These are phyloP conservation scores for Acleris emargana DNA, from an alignment of 2,888 invertebrate species.

Conservation along the genomic window DNA sequence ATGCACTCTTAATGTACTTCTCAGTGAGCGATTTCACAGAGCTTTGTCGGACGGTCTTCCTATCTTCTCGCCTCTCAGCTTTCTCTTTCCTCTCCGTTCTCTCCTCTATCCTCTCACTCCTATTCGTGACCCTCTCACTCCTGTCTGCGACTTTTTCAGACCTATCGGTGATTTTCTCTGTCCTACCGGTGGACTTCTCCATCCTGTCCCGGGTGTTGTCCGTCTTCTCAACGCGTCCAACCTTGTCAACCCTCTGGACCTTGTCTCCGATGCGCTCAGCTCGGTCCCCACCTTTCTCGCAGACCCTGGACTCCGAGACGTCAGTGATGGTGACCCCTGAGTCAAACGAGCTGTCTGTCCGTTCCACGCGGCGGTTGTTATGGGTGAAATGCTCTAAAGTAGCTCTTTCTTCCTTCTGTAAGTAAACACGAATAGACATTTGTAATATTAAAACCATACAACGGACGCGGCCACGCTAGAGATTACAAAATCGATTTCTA, in stretches of 20 bases:
- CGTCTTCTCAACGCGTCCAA: conserved; percentile 24
- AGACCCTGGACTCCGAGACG: conserved; percentile 7
- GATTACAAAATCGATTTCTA: conserved; percentile 9
- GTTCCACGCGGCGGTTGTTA: conserved; percentile 56
- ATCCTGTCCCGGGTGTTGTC: conserved; percentile 39
- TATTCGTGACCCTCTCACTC: conserved; percentile 32
- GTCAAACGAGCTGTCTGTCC: conserved; percentile 50
- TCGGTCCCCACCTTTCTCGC: neutral
- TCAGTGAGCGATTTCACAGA: conserved; percentile 91
- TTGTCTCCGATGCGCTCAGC: conserved; percentile 5
- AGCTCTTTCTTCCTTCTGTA: conserved; percentile 70
- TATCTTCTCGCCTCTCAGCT: conserved; percentile 60
- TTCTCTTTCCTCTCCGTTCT: conserved; percentile 43
- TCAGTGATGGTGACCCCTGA: conserved; percentile 44
- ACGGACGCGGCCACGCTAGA: neutral
- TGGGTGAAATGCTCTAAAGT: conserved; percentile 74
- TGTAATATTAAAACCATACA: conserved; percentile 10
- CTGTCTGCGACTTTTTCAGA: conserved; percentile 38
- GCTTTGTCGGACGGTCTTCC: conserved; percentile 85
- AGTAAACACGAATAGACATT: conserved; percentile 14
- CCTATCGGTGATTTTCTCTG: conserved; percentile 8
- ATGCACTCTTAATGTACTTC: conserved; percentile 89
- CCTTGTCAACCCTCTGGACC: conserved; percentile 10
- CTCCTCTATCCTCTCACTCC: conserved; percentile 11
- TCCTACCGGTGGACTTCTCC: conserved; percentile 23